phyloP scores from a whole-genome alignment of 2,113 vertebrate genomes.

The Lagenorhynchus albirostris region DNA sequence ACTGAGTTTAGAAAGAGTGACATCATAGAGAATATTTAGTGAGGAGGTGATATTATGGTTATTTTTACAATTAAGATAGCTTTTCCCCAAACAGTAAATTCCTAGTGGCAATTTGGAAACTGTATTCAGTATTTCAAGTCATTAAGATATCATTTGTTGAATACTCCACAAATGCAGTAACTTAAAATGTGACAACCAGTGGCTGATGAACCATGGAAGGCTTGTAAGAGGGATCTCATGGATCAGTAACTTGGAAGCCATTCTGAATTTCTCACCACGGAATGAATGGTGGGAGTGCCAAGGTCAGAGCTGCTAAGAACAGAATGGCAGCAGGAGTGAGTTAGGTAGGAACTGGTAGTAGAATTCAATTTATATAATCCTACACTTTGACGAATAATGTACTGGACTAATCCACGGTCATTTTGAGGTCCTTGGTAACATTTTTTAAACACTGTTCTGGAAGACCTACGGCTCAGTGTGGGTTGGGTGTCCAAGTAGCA shows the following conservation, averaged over 20 bases:
- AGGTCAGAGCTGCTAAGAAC: not conserved
- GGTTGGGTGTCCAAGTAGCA: not conserved
- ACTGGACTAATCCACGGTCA: not conserved
- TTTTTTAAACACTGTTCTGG: not conserved
- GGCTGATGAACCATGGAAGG: not conserved
- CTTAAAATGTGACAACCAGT: not conserved
- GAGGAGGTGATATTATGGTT: not conserved
- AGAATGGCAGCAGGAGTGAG: not conserved
- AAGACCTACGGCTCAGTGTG: not conserved
- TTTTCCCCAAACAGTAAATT: not conserved
- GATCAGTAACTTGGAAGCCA: not conserved
- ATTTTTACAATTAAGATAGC: not conserved
- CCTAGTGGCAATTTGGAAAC: not conserved
- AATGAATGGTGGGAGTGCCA: not conserved
- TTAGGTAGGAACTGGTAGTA: not conserved
- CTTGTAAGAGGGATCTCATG: not conserved
- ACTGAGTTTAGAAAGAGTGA: not conserved
- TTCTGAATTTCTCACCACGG: not conserved
- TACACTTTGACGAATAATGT: not conserved
- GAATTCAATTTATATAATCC: not conserved
- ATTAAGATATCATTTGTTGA: constrained; percentile 1
- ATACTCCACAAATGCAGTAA: not conserved
- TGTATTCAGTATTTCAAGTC: not conserved
- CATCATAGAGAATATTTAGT: not conserved
- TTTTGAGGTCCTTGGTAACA: not conserved